Conservation (phyloP, 2,888 invertebrate genomes). For the Neoascia interrupta region DNA sequence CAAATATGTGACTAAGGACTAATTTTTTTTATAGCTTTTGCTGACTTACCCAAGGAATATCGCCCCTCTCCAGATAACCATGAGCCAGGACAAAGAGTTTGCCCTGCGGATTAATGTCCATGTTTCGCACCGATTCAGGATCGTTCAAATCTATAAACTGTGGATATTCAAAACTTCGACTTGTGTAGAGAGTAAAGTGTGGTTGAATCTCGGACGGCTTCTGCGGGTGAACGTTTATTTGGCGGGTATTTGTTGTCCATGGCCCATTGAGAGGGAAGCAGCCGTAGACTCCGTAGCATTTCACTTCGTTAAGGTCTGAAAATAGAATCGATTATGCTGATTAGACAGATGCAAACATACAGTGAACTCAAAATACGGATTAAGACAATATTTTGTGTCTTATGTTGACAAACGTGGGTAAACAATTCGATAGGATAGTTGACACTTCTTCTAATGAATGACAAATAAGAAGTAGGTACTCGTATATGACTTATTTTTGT, state of each 20-base stretch:
- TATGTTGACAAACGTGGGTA: background rate
- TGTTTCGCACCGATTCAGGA: slow-evolving; percentile 82
- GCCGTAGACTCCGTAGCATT: slow-evolving; percentile 89
- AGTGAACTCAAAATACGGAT: slow-evolving; percentile 1
- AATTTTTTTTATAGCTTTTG: background rate
- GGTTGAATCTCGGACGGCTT: slow-evolving; percentile 84
- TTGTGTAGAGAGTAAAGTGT: slow-evolving; percentile 82
- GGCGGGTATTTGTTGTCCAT: slow-evolving; percentile 88
- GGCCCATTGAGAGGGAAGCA: slow-evolving; percentile 89
- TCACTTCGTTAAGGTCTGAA: slow-evolving; percentile 80
- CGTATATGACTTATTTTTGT: too few relatives aligned
- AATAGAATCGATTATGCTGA: slow-evolving; percentile 5
- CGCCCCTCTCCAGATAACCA: slow-evolving; percentile 92
- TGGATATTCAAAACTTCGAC: slow-evolving; percentile 80
- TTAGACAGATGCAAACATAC: background rate
- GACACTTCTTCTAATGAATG: too few relatives aligned
- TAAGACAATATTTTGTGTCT: slow-evolving; percentile 17
- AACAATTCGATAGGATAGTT: too few relatives aligned
- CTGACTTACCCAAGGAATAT: slow-evolving; percentile 87
- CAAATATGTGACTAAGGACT: background rate
- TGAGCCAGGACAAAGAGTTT: slow-evolving; percentile 90
- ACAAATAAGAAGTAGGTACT: too few relatives aligned
- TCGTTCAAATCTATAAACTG: slow-evolving; percentile 85
- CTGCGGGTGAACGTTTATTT: slow-evolving; percentile 89
- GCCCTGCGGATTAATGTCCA: slow-evolving; percentile 83